Percentiles rank a stretch among this genome's conserved stretches.
Conservation (phyloP, 2,797 vertebrate genomes). For the Sphenodon punctatus region DNA sequence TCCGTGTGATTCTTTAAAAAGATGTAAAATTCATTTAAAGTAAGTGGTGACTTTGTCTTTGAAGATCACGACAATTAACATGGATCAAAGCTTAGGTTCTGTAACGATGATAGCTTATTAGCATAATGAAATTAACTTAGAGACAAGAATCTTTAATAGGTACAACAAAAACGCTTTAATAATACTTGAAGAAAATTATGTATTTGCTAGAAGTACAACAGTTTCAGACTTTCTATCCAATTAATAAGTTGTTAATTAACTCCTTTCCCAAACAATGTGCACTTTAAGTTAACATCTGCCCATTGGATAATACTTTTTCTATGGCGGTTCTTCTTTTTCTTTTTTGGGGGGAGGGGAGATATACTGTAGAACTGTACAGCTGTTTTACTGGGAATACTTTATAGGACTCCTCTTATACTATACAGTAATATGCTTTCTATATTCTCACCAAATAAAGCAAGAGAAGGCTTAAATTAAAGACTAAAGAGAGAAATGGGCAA, state of each 20-base stretch:
- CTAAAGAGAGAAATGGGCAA: constrained; percentile 42
- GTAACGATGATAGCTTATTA: constrained; percentile 98
- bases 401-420: constrained; percentile 56
- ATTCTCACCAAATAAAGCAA: constrained; percentile 52
- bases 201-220: constrained; percentile 98
- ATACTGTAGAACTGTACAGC: constrained; percentile 22
- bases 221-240: constrained; percentile 97
- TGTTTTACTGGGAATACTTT: constrained; percentile 61
- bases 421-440: constrained; percentile 46
- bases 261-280: constrained; percentile 85
- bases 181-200: constrained; percentile 98
- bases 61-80: constrained; percentile 99
- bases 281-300: constrained; percentile 82
- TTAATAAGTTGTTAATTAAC: constrained; percentile 98
- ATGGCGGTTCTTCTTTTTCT: constrained; percentile 23
- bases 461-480: constrained; percentile 39
- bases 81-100: constrained; percentile 98
- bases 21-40: constrained; percentile 99
- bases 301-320: constrained; percentile 76
- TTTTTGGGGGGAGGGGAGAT: constrained; percentile 24
- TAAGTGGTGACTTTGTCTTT: constrained; percentile 99
- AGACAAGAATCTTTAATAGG: constrained; percentile 99
- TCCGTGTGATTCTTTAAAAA: constrained; percentile 99
- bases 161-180: constrained; percentile 97
- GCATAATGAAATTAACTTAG: constrained; percentile 99